These are phyloP conservation scores for Sylvicapra grimmia DNA, from an alignment of 2,113 vertebrate species.

Conservation along the genomic window DNA sequence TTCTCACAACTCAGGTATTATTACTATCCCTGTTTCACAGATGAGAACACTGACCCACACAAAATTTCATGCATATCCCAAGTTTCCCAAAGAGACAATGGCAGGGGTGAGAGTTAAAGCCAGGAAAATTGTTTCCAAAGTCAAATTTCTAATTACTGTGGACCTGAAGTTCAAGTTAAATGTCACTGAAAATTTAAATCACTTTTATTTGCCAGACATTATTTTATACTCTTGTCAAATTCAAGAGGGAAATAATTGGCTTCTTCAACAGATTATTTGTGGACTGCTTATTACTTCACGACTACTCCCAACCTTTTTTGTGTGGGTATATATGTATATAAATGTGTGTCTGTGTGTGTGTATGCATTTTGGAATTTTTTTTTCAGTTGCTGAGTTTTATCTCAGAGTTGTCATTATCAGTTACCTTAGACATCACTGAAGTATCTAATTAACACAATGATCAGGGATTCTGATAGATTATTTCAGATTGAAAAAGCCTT, in stretches of 20 bases:
- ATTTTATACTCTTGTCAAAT: not conserved
- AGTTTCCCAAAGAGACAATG: not conserved
- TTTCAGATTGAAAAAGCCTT: not conserved
- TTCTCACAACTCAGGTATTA: not conserved
- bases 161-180: not conserved
- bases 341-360: accelerated
- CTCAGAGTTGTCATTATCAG: not conserved
- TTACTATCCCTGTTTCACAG: not conserved
- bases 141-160: not conserved
- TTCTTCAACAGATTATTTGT: not conserved
- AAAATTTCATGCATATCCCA: not conserved
- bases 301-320: not conserved
- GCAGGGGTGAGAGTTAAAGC: not conserved
- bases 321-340: not conserved
- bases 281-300: not conserved
- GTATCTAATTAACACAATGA: not conserved
- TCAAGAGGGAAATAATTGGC: not conserved
- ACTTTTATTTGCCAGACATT: not conserved
- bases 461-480: not conserved
- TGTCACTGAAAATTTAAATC: not conserved
- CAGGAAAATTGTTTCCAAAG: not conserved
- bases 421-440: not conserved
- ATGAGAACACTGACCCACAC: not conserved
- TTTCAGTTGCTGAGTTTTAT: not conserved
- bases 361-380: not conserved